A percentile compares a stretch with the other conserved stretches of the same genome.
Conservation (phyloP, 2,888 invertebrate species). For the Rhopalosiphum nymphaeae region DNA sequence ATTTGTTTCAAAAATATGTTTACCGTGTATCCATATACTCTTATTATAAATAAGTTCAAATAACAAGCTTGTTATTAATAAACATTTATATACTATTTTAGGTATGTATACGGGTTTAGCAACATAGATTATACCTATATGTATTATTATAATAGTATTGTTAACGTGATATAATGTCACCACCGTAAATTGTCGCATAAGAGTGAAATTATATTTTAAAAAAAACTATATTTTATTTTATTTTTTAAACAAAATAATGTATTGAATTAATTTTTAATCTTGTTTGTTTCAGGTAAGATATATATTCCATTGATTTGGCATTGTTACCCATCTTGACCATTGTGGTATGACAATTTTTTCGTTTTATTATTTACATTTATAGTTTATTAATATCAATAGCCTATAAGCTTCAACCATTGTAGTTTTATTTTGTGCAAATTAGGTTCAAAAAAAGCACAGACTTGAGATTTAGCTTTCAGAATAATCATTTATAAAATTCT, state of each 20-base stretch:
- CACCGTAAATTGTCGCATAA: not conserved
- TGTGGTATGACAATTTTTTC: slow-evolving; percentile 7
- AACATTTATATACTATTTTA: not conserved
- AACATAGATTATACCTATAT: not conserved
- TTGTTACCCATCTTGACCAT: not conserved
- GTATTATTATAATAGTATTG: not conserved
- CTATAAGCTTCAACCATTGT: not conserved
- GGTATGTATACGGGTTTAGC: not conserved
- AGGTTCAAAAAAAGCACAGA: not conserved
- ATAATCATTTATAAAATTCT: not conserved
- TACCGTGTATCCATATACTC: not conserved
- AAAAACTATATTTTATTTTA: not conserved
- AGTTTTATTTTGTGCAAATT: not conserved
- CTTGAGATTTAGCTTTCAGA: not conserved
- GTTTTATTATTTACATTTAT: not conserved
- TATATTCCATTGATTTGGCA: not conserved
- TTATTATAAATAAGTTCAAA: not conserved
- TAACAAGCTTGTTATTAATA: not conserved
- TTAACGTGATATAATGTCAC: not conserved
- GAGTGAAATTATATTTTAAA: not conserved
- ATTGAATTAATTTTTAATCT: slow-evolving; percentile 10
- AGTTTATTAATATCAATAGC: not conserved
- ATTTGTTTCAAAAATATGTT: not conserved
- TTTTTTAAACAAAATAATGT: not conserved
- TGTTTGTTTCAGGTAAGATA: slow-evolving; percentile 55